Evolutionary conservation across 1,140 invertebrate species (phyloP), one percentile per base, ranked within the genome.

Genomic region (Streblospio benedicti): DNA sequence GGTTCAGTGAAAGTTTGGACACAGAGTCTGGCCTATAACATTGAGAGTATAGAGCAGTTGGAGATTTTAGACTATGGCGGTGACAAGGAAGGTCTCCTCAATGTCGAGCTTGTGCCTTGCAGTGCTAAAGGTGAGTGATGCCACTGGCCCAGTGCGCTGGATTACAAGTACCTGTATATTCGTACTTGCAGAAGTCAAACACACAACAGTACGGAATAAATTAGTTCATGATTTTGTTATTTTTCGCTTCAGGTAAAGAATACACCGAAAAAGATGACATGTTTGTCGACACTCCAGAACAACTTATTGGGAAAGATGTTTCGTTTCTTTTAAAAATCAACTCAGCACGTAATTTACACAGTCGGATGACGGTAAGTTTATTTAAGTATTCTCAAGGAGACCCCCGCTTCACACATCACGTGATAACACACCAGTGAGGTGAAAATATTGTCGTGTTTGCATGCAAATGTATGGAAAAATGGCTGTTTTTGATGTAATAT

Each of bases 1-100:
- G 84, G 85, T n/a, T 81, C 78, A 56, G 79, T 76, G 0, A 81
- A 82, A 60, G 70, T 85, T n/a, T 82, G 76, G 72, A 68, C 84
- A 4, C 78, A 83, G 63, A 76, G 81, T 54, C 64, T 85, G 32
- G 76, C 81, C 9, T 83, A 80, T 66, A 71, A 77, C 73, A 73
- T 83, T 49, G 82, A 84, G 63, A 57, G 80, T 16, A 80, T 81
- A 62, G 83, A 84, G 65, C 77, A 82, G 58, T 68, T 84, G 27
- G 80, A 82, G 63, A 77, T 84, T 18, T 74, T 75, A 27, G 80
- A 83, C 66, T 79, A 76, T 59, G 77, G 80, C 61, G 82, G 81
- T n/a, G 14, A 49, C 25, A 18, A 44, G 25, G 32, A 55, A 14
- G 30, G 59, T 16, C 3, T 61, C 43, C 55, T 61, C 2, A 62